Conservation (phyloP, 2,888 invertebrate species). For the Sturmia bella region DNA sequence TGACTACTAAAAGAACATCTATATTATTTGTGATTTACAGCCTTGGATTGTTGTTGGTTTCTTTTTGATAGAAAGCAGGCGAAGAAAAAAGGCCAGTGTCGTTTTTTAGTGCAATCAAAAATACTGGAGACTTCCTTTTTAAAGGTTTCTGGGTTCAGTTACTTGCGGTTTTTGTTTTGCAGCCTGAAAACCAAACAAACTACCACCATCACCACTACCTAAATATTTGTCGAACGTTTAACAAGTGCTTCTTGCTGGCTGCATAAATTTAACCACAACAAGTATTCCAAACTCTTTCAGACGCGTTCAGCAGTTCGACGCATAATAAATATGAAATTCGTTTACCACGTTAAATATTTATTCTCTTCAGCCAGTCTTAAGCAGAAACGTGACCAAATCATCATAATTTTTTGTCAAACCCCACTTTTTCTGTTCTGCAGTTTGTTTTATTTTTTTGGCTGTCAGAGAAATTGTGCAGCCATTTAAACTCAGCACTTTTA, state of each 20-base stretch:
- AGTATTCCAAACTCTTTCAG: constrained; percentile 23
- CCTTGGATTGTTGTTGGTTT: neutral
- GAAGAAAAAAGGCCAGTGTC: neutral
- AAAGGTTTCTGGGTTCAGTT: constrained; percentile 40
- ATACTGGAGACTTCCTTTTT: constrained; percentile 58
- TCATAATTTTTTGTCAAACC: constrained; percentile 64
- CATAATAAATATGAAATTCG: constrained; percentile 59
- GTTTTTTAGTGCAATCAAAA: constrained; percentile 12
- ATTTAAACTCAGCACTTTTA: constrained; percentile 24
- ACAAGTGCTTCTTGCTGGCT: constrained; percentile 47
- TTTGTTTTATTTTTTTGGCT: constrained; percentile 9
- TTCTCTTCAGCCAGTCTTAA: constrained; percentile 36
- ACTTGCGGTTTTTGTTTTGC: constrained; percentile 53
- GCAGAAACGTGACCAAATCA: constrained; percentile 72
- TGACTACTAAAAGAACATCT: constrained; percentile 51
- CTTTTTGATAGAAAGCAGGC: neutral
- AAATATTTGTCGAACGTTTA: constrained; percentile 18
- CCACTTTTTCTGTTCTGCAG: neutral
- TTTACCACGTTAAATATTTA: constrained; percentile 3
- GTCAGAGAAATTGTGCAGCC: constrained; percentile 32
- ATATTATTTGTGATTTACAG: constrained; percentile 42
- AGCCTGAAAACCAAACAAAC: neutral
- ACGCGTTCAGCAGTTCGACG: constrained; percentile 24
- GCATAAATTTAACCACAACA: constrained; percentile 43
- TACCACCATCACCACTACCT: constrained; percentile 27